These are phyloP conservation scores for Petrolisthes cinctipes DNA, from an alignment of 2,888 invertebrate species.

Conservation along the genomic window DNA sequence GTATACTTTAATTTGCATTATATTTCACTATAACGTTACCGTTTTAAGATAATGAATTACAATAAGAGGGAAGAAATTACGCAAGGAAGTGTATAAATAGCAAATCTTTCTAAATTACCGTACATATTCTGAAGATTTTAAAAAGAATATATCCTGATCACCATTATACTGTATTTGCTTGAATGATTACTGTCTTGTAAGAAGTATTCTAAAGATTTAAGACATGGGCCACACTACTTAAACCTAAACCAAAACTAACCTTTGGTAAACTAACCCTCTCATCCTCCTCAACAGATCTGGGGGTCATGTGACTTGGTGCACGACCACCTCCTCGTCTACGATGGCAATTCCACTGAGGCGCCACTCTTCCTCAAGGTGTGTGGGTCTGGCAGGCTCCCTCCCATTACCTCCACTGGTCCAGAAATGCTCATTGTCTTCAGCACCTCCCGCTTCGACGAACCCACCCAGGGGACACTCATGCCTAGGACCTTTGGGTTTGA, in stretches of 20 bases:
- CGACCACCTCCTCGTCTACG: constrained; percentile 85
- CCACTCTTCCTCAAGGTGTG: constrained; percentile 83
- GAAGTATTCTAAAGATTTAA: too few relatives aligned
- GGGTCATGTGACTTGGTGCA: constrained; percentile 73
- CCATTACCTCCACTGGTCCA: constrained; percentile 82
- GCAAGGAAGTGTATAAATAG: too few relatives aligned
- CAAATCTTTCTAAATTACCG: neutral
- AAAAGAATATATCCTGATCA: neutral
- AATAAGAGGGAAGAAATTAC: too few relatives aligned
- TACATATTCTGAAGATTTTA: too few relatives aligned
- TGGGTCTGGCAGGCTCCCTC: constrained; percentile 82
- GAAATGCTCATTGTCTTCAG: constrained; percentile 85
- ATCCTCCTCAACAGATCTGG: constrained; percentile 75
- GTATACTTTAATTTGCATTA: too few relatives aligned
- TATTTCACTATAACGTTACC: too few relatives aligned
- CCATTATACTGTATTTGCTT: neutral
- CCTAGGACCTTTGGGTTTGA: constrained; percentile 83
- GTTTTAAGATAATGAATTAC: too few relatives aligned
- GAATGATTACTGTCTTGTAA: too few relatives aligned
- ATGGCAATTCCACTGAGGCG: constrained; percentile 75
- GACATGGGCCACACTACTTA: too few relatives aligned
- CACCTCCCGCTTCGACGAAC: constrained; percentile 85
- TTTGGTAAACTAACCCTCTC: neutral
- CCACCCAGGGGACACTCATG: constrained; percentile 70
- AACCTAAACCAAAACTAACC: neutral